Evolutionary conservation across 2,797 vertebrate species (phyloP).

Genomic region (Aselliscus stoliczkanus): DNA sequence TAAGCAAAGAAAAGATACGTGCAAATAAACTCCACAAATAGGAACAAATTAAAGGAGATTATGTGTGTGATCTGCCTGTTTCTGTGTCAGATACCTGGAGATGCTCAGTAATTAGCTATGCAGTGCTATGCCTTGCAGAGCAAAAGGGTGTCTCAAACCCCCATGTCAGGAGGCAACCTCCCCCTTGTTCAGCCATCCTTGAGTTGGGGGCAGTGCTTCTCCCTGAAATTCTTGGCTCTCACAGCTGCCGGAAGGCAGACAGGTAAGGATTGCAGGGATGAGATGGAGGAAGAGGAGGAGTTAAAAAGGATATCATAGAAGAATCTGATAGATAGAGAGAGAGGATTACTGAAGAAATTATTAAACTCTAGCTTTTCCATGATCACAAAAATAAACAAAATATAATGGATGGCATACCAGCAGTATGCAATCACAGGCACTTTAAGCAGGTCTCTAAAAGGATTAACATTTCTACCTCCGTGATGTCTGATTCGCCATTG

Average conservation of each 20-base stretch:
- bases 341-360: background rate
- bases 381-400: background rate
- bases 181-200: background rate
- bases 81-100: background rate
- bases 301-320: background rate
- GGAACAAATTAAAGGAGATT: background rate
- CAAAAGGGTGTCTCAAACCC: background rate
- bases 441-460: background rate
- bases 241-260: background rate
- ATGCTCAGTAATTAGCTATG: background rate
- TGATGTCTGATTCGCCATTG: background rate
- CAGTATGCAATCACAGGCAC: background rate
- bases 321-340: background rate
- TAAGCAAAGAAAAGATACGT: background rate
- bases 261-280: background rate
- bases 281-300: background rate
- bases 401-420: background rate
- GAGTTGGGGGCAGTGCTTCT: background rate
- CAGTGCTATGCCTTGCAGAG: background rate
- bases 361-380: background rate
- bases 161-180: background rate
- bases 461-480: background rate
- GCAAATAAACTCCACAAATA: background rate
- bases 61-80: background rate
- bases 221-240: background rate